These are phyloP conservation scores for Synergus laeviventris DNA, from an alignment of 2,888 invertebrate species.

Conservation along the genomic window DNA sequence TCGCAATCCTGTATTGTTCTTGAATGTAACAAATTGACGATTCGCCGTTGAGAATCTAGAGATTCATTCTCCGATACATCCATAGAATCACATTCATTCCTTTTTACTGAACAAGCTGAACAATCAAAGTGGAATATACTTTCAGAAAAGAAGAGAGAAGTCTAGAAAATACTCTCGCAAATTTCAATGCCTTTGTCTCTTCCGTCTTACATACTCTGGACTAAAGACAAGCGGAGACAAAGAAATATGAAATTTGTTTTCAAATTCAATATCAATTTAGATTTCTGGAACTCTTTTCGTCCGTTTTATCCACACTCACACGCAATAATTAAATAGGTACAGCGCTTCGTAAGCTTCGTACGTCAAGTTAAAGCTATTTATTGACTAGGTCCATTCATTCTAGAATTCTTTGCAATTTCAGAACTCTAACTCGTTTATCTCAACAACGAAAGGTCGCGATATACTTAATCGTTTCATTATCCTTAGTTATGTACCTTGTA, in stretches of 20 bases:
- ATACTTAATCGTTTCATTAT: slow-evolving; percentile 23
- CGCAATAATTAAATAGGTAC: slow-evolving; percentile 39
- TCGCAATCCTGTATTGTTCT: slow-evolving; percentile 7
- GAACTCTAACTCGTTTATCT: slow-evolving; percentile 51
- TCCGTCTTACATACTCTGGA: slow-evolving; percentile 11
- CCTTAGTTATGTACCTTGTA: slow-evolving; percentile 43
- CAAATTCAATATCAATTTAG: not conserved
- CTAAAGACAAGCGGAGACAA: not conserved
- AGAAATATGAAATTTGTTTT: not conserved
- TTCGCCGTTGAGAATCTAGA: slow-evolving; percentile 5
- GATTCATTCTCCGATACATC: not conserved
- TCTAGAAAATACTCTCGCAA: not conserved
- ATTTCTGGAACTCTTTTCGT: not conserved
- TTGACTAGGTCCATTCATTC: slow-evolving; percentile 74
- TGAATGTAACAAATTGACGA: slow-evolving; percentile 26
- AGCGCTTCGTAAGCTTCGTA: slow-evolving; percentile 29
- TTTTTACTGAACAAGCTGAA: not conserved
- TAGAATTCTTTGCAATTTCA: too few species aligned
- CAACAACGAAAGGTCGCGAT: slow-evolving; percentile 28
- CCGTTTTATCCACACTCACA: not conserved
- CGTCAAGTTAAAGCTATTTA: slow-evolving; percentile 73
- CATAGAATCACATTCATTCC: not conserved
- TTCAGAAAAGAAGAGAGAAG: not conserved
- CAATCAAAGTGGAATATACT: not conserved
- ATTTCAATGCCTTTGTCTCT: not conserved